Base-by-base conservation (phyloP, 92 coral and sea anemone genomes). In the Epizoanthus ramosus region DNA sequence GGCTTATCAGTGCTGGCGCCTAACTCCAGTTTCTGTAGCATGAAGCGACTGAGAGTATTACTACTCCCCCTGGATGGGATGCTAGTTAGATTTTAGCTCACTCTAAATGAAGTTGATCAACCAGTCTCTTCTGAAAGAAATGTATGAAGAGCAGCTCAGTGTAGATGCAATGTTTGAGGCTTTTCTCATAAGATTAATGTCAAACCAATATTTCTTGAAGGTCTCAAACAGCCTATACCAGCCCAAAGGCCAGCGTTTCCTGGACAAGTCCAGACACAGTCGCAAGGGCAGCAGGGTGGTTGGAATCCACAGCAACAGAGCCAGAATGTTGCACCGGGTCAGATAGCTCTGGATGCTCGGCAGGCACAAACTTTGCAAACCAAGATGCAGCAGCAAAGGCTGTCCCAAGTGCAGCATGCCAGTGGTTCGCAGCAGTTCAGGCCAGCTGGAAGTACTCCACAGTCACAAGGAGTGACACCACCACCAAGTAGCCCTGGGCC, bases 331-430 rank as follows among this genome's bases (percentile, higher is more conserved):
- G 59, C 37, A 4, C 53, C 70, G 5, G 81, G 81, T 5, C 81
- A 76, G 50, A 60, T 76, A 33, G 10, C 81, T 60, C 63, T 76
- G 59, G 82, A 77, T 31, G 18, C 58, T 13, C 70, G 59, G 9
- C 82, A 77, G 14, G 82, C 82, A 60, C 82, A 77, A 33, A 77
- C 70, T 41, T 61, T 61, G 52, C 82, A 77, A 77, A 37, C 82
- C 66, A 70, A 77, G 52, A 23, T 77, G 47, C 82, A 77, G 35
- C 82, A 61, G 43, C 66, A 77, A 47, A 77, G 82, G 66, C 47
- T 77, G 71, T 22, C 71, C 23, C 82, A 77, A 21, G 17, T 58
- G 21, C 82, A 39, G n/a, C 82, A 77, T 1, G 9, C 71, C 12
- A 69, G 71, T 12, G 37, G 31, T n/a, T 7, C 71, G 14, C 70